Percentiles rank a stretch among this genome's conserved stretches.
Evolutionary conservation across 2,888 invertebrate genomes (phyloP).

Genomic region (Sipunculus nudus): DNA sequence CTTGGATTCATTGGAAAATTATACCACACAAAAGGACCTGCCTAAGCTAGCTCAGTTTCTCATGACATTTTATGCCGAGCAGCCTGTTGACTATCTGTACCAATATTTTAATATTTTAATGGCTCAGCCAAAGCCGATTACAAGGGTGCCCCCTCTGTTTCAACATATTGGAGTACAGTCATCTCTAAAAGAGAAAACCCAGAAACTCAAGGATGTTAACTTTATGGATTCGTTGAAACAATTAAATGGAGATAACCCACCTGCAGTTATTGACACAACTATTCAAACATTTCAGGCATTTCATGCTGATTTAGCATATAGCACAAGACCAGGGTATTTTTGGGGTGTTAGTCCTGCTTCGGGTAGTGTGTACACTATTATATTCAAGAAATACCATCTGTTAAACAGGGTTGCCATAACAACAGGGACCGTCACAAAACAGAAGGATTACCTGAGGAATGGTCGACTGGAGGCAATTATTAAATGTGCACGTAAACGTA

Average conservation of each 20-base stretch:
- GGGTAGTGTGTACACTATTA: constrained; percentile 57
- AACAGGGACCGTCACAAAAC: constrained; percentile 53
- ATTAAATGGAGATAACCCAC: constrained; percentile 58
- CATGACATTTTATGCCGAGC: constrained; percentile 11
- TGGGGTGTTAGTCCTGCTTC: constrained; percentile 59
- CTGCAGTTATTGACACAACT: constrained; percentile 61
- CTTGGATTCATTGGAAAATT: constrained; percentile 18
- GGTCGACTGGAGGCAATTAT: constrained; percentile 53
- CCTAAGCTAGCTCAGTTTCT: constrained; percentile 8
- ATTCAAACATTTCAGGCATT: constrained; percentile 56
- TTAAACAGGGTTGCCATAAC: constrained; percentile 54
- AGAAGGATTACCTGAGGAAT: constrained; percentile 48
- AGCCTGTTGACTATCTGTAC: constrained; percentile 14
- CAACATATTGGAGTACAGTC: constrained; percentile 12
- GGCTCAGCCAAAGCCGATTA: constrained; percentile 9
- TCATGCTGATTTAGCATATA: constrained; percentile 60
- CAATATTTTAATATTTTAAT: constrained; percentile 13
- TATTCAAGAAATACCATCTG: constrained; percentile 52
- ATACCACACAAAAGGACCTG: constrained; percentile 1
- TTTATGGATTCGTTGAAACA: constrained; percentile 44
- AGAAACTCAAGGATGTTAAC: constrained; percentile 45
- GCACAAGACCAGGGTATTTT: constrained; percentile 60
- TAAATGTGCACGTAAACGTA: too few relatives aligned
- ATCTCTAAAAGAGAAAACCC: constrained; percentile 27
- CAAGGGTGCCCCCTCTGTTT: constrained; percentile 12